Percentiles rank a stretch among this genome's conserved stretches.
Evolutionary conservation across 2,888 invertebrate genomes (phyloP).

Genomic region (Acrobasis suavella): DNA sequence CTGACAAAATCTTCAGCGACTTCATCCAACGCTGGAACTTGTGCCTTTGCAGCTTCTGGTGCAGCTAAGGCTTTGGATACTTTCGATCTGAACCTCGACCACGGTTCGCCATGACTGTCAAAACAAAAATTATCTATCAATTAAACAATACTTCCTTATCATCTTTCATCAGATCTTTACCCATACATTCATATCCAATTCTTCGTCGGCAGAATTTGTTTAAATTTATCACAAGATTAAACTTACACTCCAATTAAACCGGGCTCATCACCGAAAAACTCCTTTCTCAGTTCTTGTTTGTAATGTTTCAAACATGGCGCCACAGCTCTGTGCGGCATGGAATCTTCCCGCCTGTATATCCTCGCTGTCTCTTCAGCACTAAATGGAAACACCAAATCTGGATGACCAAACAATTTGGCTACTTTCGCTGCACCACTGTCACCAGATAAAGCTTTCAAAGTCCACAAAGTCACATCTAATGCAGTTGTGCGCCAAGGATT

Average conservation of each 20-base stretch:
- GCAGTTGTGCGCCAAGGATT: conserved; percentile 79
- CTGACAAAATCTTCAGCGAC: conserved; percentile 89
- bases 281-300: conserved; percentile 85
- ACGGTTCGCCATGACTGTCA: conserved; percentile 91
- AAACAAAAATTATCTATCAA: conserved; percentile 26
- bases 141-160: neutral
- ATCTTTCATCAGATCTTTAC: neutral
- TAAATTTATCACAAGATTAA: conserved; percentile 1
- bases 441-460: conserved; percentile 72
- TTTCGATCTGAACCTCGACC: conserved; percentile 92
- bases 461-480: conserved; percentile 76
- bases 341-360: conserved; percentile 86
- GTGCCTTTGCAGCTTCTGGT: conserved; percentile 89
- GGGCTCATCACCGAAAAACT: conserved; percentile 87
- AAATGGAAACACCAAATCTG: conserved; percentile 88
- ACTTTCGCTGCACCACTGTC: conserved; percentile 83
- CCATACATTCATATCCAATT: too few species aligned
- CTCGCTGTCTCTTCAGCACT: conserved; percentile 88
- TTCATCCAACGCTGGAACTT: conserved; percentile 87
- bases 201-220: too few species aligned
- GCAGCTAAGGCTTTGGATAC: conserved; percentile 92
- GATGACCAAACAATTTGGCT: conserved; percentile 88
- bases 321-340: conserved; percentile 87
- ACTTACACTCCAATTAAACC: conserved; percentile 90
- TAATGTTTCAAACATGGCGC: conserved; percentile 89